Evolutionary conservation across 2,113 vertebrate genomes (phyloP).

Genomic region (Lates calcarifer): DNA sequence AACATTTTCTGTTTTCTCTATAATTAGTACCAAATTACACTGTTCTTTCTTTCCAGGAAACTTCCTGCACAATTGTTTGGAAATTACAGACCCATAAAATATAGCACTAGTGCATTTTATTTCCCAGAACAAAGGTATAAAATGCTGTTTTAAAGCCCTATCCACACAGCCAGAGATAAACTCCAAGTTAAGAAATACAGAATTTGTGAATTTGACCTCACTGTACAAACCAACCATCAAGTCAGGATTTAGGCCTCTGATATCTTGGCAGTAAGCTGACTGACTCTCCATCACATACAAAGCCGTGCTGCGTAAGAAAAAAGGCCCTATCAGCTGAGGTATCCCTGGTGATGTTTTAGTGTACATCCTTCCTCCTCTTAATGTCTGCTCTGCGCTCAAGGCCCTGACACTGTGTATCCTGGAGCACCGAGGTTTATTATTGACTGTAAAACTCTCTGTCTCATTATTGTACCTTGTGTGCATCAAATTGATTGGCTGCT

Average conservation of each 20-base stretch:
- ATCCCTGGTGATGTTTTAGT: constrained; percentile 19
- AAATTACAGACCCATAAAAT: neutral
- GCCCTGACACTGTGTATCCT: constrained; percentile 17
- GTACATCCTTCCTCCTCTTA: constrained; percentile 19
- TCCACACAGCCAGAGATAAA: neutral
- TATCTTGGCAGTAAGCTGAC: neutral
- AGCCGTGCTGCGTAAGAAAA: neutral
- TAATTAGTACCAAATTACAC: too few species aligned
- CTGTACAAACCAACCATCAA: neutral
- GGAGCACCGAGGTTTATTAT: constrained; percentile 54
- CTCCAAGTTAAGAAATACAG: neutral
- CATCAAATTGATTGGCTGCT: constrained; percentile 64
- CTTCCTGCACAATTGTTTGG: neutral
- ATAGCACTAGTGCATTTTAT: neutral
- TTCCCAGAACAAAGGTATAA: neutral
- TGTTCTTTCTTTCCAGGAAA: neutral
- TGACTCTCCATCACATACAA: neutral
- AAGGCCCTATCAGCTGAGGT: neutral
- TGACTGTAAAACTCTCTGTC: constrained; percentile 44
- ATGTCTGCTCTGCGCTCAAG: constrained; percentile 2
- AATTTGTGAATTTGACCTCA: neutral
- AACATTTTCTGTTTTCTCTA: neutral
- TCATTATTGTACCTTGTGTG: constrained; percentile 46
- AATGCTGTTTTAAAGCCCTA: neutral
- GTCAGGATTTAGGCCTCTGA: neutral